Evolutionary conservation across 2,888 invertebrate genomes (phyloP).

Genomic region (Hydrotaea diabolus): DNA sequence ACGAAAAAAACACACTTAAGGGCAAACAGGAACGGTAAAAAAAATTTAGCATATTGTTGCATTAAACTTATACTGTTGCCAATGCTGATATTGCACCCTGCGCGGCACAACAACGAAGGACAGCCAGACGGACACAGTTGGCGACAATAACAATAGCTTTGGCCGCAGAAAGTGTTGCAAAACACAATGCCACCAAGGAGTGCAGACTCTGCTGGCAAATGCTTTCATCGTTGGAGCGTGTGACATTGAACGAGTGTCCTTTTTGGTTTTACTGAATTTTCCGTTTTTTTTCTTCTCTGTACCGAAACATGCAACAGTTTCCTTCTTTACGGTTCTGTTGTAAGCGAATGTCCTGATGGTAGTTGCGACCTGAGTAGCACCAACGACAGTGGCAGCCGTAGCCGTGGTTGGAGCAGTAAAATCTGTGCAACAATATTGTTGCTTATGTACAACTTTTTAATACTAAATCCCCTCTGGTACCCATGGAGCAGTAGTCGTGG

Average conservation of each 20-base stretch:
- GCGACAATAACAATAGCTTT: background rate
- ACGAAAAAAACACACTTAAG: slow-evolving; percentile 29
- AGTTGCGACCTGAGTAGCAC: background rate
- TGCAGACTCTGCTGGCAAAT: slow-evolving; percentile 20
- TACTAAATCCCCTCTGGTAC: slow-evolving; percentile 21
- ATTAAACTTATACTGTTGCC: slow-evolving; percentile 65
- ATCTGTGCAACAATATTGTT: slow-evolving; percentile 28
- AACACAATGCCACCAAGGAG: background rate
- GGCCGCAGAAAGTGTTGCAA: slow-evolving; percentile 38
- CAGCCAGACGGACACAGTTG: background rate
- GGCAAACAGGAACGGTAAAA: slow-evolving; percentile 47
- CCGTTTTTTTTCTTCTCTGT: background rate
- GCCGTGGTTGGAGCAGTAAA: slow-evolving; percentile 28
- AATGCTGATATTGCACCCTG: slow-evolving; percentile 33
- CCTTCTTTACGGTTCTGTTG: background rate
- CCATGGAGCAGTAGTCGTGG: background rate
- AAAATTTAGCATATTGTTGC: slow-evolving; percentile 70
- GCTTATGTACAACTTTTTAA: slow-evolving; percentile 57
- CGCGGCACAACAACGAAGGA: background rate
- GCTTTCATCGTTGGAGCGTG: slow-evolving; percentile 42
- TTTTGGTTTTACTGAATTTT: slow-evolving; percentile 21
- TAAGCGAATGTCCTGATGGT: background rate
- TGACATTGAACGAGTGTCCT: slow-evolving; percentile 69
- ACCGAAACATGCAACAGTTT: slow-evolving; percentile 44
- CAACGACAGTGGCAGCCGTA: slow-evolving; percentile 37